A percentile compares a stretch with the other conserved stretches of the same genome.
Conservation (phyloP, 2,888 invertebrate species). For the Venusia cambrica region DNA sequence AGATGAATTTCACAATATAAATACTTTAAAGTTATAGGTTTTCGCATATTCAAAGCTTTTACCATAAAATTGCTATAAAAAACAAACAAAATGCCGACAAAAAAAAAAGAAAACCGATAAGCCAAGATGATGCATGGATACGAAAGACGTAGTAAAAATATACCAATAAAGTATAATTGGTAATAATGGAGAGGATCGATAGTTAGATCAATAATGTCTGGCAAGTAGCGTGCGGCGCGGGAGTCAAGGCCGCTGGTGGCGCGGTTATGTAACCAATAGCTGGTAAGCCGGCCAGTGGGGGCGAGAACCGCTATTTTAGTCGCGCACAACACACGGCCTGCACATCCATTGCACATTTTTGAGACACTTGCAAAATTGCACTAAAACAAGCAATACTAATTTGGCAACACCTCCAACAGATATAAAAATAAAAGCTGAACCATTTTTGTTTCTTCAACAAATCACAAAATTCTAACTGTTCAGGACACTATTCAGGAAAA, state of each 20-base stretch:
- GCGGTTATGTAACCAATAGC: constrained; percentile 65
- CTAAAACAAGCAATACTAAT: constrained; percentile 6
- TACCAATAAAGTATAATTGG: constrained; percentile 12
- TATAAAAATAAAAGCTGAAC: constrained; percentile 21
- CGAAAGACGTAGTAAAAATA: constrained; percentile 4
- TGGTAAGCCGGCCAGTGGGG: constrained; percentile 45
- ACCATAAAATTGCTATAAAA: too few relatives aligned
- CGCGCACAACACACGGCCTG: constrained; percentile 54
- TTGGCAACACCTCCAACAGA: constrained; percentile 17
- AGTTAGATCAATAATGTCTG: constrained; percentile 39
- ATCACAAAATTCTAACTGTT: constrained; percentile 10
- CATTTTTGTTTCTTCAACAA: constrained; percentile 18
- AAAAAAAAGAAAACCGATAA: too few relatives aligned
- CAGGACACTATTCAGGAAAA: constrained; percentile 9
- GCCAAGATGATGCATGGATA: neutral
- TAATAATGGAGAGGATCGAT: constrained; percentile 18
- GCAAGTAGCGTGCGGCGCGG: constrained; percentile 64
- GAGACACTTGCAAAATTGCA: constrained; percentile 10
- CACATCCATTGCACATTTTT: constrained; percentile 30
- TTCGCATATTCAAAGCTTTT: too few relatives aligned
- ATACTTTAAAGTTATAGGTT: too few relatives aligned
- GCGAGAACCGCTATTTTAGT: constrained; percentile 69
- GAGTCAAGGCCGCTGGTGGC: constrained; percentile 75
- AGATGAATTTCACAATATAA: too few relatives aligned
- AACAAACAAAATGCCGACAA: neutral